These are phyloP conservation scores for Onychostoma macrolepis DNA, from an alignment of 2,113 vertebrate species.

Conservation along the genomic window DNA sequence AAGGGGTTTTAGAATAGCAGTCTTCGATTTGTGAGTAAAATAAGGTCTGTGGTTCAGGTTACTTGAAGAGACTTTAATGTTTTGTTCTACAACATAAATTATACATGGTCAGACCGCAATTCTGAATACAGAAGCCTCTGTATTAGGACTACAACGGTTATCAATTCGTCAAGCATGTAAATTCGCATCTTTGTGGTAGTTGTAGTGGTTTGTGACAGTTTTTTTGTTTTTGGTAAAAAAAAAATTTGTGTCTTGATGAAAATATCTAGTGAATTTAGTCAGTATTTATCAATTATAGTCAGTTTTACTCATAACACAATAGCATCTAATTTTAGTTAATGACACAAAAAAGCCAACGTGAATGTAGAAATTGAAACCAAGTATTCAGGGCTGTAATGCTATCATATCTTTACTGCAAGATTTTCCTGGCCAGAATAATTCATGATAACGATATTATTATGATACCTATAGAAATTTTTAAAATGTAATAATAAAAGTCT, in stretches of 20 bases:
- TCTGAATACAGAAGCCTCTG: not conserved
- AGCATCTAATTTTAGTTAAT: not conserved
- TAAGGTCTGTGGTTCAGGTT: not conserved
- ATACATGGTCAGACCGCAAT: not conserved
- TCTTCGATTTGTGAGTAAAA: slow-evolving; percentile 7
- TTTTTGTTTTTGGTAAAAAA: not conserved
- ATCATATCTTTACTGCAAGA: too few species aligned
- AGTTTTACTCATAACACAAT: not conserved
- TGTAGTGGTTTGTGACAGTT: not conserved
- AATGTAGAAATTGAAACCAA: not conserved
- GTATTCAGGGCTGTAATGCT: not conserved
- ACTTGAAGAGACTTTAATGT: not conserved
- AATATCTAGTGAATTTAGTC: not conserved
- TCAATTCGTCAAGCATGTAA: not conserved
- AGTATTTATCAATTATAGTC: too few species aligned
- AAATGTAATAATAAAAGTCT: too few species aligned
- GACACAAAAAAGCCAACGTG: not conserved
- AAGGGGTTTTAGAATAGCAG: not conserved
- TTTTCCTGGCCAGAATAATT: too few species aligned
- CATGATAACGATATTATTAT: too few species aligned
- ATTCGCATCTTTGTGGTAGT: too few species aligned
- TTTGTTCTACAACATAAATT: not conserved
- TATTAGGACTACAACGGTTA: not conserved
- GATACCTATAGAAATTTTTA: too few species aligned
- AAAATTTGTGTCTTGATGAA: not conserved